These are phyloP conservation scores for Zaprionus ghesquierei DNA, from an alignment of 1,140 invertebrate species.

Conservation along the genomic window DNA sequence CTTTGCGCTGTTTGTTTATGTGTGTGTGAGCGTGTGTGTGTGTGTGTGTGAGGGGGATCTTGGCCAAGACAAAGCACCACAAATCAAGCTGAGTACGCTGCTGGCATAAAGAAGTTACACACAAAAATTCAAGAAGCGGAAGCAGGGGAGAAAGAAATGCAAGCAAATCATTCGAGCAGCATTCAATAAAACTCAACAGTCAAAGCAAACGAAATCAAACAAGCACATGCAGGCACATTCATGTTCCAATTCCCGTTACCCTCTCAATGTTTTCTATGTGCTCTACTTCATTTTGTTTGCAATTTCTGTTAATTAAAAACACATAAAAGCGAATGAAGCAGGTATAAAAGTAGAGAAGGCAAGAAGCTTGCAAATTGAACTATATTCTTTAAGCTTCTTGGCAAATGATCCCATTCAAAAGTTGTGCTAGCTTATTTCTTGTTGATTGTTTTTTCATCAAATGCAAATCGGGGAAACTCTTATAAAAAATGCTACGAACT, in stretches of 20 bases:
- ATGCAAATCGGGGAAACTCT: background rate
- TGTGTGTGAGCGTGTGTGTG: background rate
- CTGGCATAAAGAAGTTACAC: conserved; percentile 31
- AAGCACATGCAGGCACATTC: conserved; percentile 14
- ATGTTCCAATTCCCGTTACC: conserved; percentile 8
- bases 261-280: conserved; percentile 10
- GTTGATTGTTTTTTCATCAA: background rate
- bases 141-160: background rate
- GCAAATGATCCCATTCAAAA: background rate
- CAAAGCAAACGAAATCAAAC: conserved; percentile 12
- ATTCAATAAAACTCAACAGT: conserved; percentile 35
- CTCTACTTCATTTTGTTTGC: conserved; percentile 18
- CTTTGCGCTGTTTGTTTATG: conserved; percentile 6
- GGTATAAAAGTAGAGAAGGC: background rate
- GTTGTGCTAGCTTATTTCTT: background rate
- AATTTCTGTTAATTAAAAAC: conserved; percentile 70
- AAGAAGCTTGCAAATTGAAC: background rate
- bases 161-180: conserved; percentile 17
- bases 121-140: background rate
- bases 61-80: conserved; percentile 35
- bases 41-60: background rate
- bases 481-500: background rate
- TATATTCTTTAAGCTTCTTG: background rate
- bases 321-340: conserved; percentile 45
- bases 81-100: conserved; percentile 38